These are phyloP conservation scores for Meta bourneti DNA, from an alignment of 2,888 invertebrate genomes.

Conservation along the genomic window DNA sequence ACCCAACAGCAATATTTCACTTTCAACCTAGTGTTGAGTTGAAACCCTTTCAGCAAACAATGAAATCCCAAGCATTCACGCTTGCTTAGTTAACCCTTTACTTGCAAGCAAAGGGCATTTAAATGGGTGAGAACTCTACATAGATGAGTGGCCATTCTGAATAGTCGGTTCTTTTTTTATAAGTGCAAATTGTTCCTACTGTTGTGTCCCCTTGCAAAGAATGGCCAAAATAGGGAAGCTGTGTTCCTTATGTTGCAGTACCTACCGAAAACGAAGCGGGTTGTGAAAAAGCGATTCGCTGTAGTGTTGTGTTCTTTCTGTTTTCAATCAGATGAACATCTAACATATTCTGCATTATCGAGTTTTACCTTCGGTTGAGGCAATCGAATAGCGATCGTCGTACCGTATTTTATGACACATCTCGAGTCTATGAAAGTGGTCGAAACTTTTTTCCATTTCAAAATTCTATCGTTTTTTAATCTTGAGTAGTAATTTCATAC, in stretches of 20 bases:
- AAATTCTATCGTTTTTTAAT: too few relatives aligned
- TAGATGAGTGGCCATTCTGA: slow-evolving; percentile 19
- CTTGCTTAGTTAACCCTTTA: slow-evolving; percentile 9
- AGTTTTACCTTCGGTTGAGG: too few relatives aligned
- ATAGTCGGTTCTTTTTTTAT: neutral
- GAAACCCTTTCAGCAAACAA: neutral
- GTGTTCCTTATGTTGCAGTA: neutral
- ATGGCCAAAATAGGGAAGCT: slow-evolving; percentile 11
- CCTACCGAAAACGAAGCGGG: too few relatives aligned
- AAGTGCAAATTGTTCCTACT: slow-evolving; percentile 26
- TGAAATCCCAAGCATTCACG: slow-evolving; percentile 1
- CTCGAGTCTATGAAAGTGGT: too few relatives aligned
- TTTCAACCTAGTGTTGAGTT: neutral
- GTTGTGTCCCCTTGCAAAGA: slow-evolving; percentile 5
- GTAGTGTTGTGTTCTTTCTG: too few relatives aligned
- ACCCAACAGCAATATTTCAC: neutral
- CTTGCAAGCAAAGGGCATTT: slow-evolving; percentile 11
- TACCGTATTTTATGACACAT: too few relatives aligned
- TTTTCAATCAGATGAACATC: too few relatives aligned
- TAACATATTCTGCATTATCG: too few relatives aligned
- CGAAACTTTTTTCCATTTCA: too few relatives aligned
- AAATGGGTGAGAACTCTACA: slow-evolving; percentile 27
- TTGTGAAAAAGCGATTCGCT: too few relatives aligned
- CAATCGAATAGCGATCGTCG: too few relatives aligned
- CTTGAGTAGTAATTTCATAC: too few relatives aligned